Percentiles rank a stretch among this genome's conserved stretches.
Evolutionary conservation across 2,888 invertebrate genomes (phyloP).

Genomic region (Drosophila demipolita): DNA sequence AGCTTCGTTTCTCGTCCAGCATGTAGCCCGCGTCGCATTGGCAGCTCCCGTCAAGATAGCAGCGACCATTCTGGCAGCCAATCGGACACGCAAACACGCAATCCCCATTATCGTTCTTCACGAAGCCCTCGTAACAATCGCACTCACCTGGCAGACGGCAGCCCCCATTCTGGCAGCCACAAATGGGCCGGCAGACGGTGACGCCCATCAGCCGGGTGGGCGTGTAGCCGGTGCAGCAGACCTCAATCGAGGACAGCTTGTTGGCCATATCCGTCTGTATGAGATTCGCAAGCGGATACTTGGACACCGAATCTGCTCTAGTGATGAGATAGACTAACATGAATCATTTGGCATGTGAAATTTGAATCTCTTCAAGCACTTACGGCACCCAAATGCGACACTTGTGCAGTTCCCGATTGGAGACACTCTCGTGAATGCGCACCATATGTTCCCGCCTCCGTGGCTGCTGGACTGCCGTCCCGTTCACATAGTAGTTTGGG

Average conservation of each 20-base stretch:
- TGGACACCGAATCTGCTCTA: constrained; percentile 74
- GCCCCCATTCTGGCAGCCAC: constrained; percentile 80
- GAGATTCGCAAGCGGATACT: constrained; percentile 65
- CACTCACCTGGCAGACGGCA: constrained; percentile 80
- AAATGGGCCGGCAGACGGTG: constrained; percentile 75
- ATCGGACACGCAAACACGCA: constrained; percentile 83
- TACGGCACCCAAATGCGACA: constrained; percentile 83
- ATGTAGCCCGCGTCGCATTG: constrained; percentile 88
- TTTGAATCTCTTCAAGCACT: constrained; percentile 50
- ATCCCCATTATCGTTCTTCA: constrained; percentile 81
- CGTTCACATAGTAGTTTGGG: constrained; percentile 21
- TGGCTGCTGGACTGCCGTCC: constrained; percentile 18
- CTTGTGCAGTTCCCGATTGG: constrained; percentile 58
- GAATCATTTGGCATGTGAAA: neutral
- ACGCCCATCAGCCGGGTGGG: constrained; percentile 61
- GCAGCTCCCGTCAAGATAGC: constrained; percentile 87
- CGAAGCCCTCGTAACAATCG: constrained; percentile 81
- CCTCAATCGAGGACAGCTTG: constrained; percentile 87
- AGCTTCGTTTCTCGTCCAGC: constrained; percentile 87
- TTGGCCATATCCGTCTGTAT: constrained; percentile 85
- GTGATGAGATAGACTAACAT: neutral
- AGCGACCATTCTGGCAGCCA: constrained; percentile 87
- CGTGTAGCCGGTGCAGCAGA: constrained; percentile 90
- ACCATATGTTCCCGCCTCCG: constrained; percentile 43
- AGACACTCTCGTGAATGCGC: constrained; percentile 46